A percentile compares a stretch with the other conserved stretches of the same genome.
Conservation (phyloP, 2,797 vertebrate genomes). For the Botia kubotai region DNA sequence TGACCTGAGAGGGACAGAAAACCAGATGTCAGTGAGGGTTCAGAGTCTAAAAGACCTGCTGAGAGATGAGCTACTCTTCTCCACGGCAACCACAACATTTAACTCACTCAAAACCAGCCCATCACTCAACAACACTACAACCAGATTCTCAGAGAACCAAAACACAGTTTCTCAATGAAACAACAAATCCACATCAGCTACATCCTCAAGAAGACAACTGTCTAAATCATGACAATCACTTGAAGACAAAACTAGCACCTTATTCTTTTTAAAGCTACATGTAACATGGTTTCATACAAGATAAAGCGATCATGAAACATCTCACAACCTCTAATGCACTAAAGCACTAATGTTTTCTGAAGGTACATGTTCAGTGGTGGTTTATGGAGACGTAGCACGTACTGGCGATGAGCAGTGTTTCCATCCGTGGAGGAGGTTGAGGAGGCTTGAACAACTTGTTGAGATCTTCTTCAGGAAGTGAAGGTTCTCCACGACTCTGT, state of each 20-base stretch:
- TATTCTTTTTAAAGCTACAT: background rate
- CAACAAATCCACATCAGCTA: background rate
- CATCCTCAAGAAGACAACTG: background rate
- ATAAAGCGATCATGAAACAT: background rate
- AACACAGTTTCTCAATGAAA: background rate
- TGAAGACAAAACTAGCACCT: background rate
- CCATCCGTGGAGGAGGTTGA: conserved; percentile 92
- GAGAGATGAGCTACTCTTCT: conserved; percentile 49
- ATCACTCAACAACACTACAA: conserved; percentile 28
- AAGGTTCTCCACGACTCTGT: conserved; percentile 89
- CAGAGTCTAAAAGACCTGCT: conserved; percentile 47
- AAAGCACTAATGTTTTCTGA: background rate
- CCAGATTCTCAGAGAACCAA: background rate
- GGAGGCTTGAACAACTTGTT: conserved; percentile 95
- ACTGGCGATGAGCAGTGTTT: conserved; percentile 96
- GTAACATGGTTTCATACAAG: background rate
- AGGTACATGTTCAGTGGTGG: background rate
- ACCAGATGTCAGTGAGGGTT: conserved; percentile 9
- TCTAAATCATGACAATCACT: background rate
- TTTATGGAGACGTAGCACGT: background rate
- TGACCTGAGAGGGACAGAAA: conserved; percentile 84
- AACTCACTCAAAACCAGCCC: conserved; percentile 26
- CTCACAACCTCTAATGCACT: background rate
- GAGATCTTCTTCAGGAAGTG: conserved; percentile 93
- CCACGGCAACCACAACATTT: conserved; percentile 9